Evolutionary conservation across 2,888 invertebrate genomes (phyloP).

Genomic region (Blastobasis lacticolella): DNA sequence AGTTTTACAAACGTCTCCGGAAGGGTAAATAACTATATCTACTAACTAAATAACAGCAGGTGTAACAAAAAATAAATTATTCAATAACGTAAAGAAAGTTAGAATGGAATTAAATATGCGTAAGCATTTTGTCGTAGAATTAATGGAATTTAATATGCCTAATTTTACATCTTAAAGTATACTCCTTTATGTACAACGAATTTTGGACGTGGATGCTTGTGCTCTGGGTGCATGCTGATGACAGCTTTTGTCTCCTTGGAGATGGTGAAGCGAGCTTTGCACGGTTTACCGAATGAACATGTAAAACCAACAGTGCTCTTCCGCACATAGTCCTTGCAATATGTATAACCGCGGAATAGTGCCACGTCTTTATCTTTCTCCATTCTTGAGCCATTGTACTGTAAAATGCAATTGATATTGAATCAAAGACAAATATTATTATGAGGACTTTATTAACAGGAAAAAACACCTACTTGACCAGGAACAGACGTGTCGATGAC

Average conservation of each 20-base stretch:
- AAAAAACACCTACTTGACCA: no score
- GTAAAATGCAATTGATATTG: no score
- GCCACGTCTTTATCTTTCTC: constrained; percentile 22
- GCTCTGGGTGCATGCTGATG: constrained; percentile 7
- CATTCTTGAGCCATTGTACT: constrained; percentile 18
- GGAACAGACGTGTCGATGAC: no score
- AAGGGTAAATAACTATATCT: no score
- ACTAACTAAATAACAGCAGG: no score
- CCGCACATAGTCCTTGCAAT: constrained; percentile 7
- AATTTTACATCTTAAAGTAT: constrained; percentile 3
- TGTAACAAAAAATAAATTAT: no score
- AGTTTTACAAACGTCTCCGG: no score
- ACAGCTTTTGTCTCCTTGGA: constrained; percentile 5
- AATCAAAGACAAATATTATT: no score
- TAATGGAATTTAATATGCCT: background rate
- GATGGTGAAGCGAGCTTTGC: constrained; percentile 14
- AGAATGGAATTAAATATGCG: no score
- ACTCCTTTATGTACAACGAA: constrained; percentile 16
- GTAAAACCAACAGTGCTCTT: constrained; percentile 11
- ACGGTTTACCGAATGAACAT: constrained; percentile 17
- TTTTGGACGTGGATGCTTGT: constrained; percentile 13
- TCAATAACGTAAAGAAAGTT: no score
- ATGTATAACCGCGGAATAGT: constrained; percentile 17
- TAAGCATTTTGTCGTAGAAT: no score
- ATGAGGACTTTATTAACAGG: no score